Conservation (phyloP, 2,113 vertebrate genomes). For the Mastomys coucha region DNA sequence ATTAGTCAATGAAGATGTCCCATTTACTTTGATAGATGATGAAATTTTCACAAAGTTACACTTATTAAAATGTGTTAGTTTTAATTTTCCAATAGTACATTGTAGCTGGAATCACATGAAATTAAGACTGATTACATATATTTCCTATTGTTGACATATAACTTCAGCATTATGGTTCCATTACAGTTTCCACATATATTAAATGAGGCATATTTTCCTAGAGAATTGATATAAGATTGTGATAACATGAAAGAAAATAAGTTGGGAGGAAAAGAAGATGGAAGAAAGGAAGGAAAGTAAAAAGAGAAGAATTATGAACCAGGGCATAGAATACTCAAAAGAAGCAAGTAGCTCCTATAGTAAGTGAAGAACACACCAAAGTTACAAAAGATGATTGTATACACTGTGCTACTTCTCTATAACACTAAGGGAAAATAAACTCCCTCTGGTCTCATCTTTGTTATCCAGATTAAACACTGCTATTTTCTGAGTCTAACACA, state of each 20-base stretch:
- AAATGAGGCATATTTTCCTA: not conserved
- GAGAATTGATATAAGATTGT: not conserved
- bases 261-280: not conserved
- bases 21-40: not conserved
- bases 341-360: fast-evolving
- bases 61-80: not conserved
- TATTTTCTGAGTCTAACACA: not conserved
- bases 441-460: fast-evolving
- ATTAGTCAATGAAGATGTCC: not conserved
- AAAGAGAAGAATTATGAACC: not conserved
- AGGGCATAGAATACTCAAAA: not conserved
- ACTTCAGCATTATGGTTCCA: not conserved
- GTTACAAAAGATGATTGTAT: not conserved
- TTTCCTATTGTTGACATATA: not conserved
- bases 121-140: not conserved
- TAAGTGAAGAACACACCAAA: not conserved
- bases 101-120: not conserved
- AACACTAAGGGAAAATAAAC: fast-evolving
- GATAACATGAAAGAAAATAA: not conserved
- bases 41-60: not conserved
- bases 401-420: not conserved
- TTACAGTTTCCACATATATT: not conserved
- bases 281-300: too few species aligned
- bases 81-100: not conserved
- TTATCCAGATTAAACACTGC: not conserved